phyloP scores from a whole-genome alignment of 2,797 vertebrate species.

The Sandelia bainsii region DNA sequence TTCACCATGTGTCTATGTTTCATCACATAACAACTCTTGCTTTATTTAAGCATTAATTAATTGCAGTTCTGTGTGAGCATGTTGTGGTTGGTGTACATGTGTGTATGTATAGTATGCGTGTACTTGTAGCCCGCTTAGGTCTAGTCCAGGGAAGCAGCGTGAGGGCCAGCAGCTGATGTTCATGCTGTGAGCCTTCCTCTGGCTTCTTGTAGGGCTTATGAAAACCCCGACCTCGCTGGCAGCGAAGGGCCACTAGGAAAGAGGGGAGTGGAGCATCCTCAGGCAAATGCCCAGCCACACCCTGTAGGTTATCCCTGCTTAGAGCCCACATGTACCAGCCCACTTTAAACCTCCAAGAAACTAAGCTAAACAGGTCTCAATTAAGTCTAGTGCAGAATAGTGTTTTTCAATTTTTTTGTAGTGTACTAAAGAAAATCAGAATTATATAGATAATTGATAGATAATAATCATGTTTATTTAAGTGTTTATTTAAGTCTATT shows the following conservation, averaged over 20 bases:
- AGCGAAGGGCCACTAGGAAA: slow-evolving; percentile 69
- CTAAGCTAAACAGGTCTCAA: not conserved
- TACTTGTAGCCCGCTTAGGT: too few relatives aligned
- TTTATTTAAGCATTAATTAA: slow-evolving; percentile 7
- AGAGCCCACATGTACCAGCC: slow-evolving; percentile 8
- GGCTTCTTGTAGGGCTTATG: slow-evolving; percentile 67
- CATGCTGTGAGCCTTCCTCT: slow-evolving; percentile 42
- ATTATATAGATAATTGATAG: not conserved
- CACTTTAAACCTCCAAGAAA: slow-evolving; percentile 11
- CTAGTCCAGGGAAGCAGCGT: not conserved
- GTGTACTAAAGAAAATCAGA: not conserved
- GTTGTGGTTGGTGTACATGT: not conserved
- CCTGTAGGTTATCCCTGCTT: slow-evolving; percentile 18
- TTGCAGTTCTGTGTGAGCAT: not conserved
- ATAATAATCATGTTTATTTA: not conserved
- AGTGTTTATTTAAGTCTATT: too few relatives aligned
- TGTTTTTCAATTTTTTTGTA: not conserved
- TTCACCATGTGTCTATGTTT: not conserved
- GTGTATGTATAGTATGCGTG: not conserved
- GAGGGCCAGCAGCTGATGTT: not conserved
- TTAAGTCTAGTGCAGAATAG: not conserved
- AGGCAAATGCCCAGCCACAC: slow-evolving; percentile 63
- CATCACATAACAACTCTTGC: slow-evolving; percentile 2
- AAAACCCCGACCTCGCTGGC: slow-evolving; percentile 61
- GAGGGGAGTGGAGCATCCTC: slow-evolving; percentile 74